Evolutionary conservation across 2,113 vertebrate species (phyloP), one percentile per base, ranked within the genome.

Genomic region (Todiramphus chloris): DNA sequence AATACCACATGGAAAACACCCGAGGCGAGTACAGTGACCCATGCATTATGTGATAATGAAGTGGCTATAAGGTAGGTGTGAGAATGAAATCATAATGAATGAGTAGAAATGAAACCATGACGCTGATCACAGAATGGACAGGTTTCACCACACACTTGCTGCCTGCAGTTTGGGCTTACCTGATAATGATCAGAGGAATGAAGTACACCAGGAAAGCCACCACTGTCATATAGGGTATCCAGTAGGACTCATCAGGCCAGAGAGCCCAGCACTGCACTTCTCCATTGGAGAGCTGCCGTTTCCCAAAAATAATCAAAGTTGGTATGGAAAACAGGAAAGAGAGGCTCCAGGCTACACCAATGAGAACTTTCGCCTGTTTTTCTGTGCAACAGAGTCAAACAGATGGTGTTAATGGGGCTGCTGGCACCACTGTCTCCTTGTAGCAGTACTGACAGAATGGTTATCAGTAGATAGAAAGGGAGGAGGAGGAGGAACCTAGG

Each of bases 241-340:
- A 98, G 92, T 98, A 98, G 48, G 98, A 98, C 9, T 98, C 98
- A 5, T 98, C 97, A 2, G 98, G 98, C 98, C 98, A 98, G 75
- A 97, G 91, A 73, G 98, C 98, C 98, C 98, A 98, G 82, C 98
- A 98, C n/a, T 98, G 98, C 15, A 98, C 96, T 97, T 98, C 98
- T 10, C 98, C 98, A 0, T 97, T 98, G 73, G 98, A 91, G 35
- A 98, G 97, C 46, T 98, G 96, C 78, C 97, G 97, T 66, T 98
- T 98, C 94, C 98, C 98, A 87, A 98, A 98, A 91, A 98, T 98
- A 80, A 98, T 94, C 92, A 98, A 91, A 46, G 98, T 98, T 16
- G 98, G 98, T 69, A 98, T 98, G 58, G 98, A 98, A 96, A 98
- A 98, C 51, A 98, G 94, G 97, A 98, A 98, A 3, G 98, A 97